Percentiles rank a stretch among this genome's conserved stretches.
Evolutionary conservation across 1,140 invertebrate genomes (phyloP).

Genomic region (Drosophila mojavensis): DNA sequence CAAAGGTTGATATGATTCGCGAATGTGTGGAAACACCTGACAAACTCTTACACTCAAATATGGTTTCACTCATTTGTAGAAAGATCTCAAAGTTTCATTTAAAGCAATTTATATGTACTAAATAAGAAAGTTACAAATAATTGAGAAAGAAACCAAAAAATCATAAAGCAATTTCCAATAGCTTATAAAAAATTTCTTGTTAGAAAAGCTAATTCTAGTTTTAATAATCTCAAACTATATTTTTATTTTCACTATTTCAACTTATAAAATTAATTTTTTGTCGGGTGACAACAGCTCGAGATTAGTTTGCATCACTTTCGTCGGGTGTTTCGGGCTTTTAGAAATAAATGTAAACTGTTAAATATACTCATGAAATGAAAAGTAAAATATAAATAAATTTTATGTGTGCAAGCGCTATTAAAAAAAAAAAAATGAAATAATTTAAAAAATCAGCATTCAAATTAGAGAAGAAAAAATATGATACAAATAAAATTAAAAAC

Average conservation of each 20-base stretch:
- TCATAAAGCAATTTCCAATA: conserved; percentile 22
- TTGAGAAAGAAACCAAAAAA: not conserved
- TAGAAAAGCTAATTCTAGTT: not conserved
- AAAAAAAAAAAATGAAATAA: conserved; percentile 12
- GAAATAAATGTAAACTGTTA: conserved; percentile 39
- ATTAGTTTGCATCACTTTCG: conserved; percentile 13
- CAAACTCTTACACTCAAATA: not conserved
- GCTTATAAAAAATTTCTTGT: conserved; percentile 4
- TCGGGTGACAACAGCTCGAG: not conserved
- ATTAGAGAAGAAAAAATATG: not conserved
- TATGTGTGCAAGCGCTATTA: conserved; percentile 14
- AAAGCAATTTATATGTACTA: not conserved
- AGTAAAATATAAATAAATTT: conserved; percentile 9
- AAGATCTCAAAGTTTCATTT: conserved; percentile 31
- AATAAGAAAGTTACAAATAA: not conserved
- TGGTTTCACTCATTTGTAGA: conserved; percentile 48
- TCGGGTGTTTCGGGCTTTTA: conserved; percentile 25
- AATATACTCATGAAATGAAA: conserved; percentile 42
- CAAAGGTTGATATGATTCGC: conserved; percentile 45
- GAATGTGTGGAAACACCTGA: conserved; percentile 24
- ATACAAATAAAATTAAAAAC: not conserved
- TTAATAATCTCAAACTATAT: not conserved
- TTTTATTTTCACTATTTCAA: not conserved
- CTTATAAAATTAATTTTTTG: not conserved
- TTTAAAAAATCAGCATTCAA: not conserved